Base-by-base conservation (phyloP, 2,797 vertebrate species). In the Brachymystax lenok region DNA sequence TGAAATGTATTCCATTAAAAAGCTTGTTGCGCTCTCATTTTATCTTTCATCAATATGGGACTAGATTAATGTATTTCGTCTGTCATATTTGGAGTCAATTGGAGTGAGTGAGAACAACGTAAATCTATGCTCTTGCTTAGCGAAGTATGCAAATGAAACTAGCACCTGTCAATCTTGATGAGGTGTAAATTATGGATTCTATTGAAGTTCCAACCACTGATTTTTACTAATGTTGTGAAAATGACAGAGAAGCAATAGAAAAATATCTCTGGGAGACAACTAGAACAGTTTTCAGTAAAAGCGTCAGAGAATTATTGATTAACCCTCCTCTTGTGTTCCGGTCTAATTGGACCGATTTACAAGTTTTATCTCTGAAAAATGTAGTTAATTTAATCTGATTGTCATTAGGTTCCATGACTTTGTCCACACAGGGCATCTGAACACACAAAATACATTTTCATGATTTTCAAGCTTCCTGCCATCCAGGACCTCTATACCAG, bases 301-400 rank as follows among this genome's bases (percentile, higher is more conserved):
- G 40, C 21, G 59, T 24, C 33, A 74, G 13, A 54, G 13, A 74
- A 64, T 78, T 69, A 81, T 69, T 75, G 73, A 70, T 61, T 72
- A 73, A 72, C 30, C 30, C 5, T 33, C 30, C 30, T 33, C 4
- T 33, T 33, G 30, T 33, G 30, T 33, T 33, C 30, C 30, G 30
- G 30, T 33, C 30, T 1, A 5, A 33, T 33, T 33, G 5, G 30
- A 33, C 1, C 28, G 28, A 28, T 28, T 28, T 28, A 28, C 28
- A 28, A 28, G 28, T 28, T 28, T 28, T 28, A 2, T 28, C 28
- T 28, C 28, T 28, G 28, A 28, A 28, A 28, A 28, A 28, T 28
- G 28, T 33, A 33, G 5, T 33, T 33, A 5, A 33, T 33, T 33
- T 33, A 5, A 33, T 33, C 30, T 33, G 30, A 33, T 5, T 33